These are phyloP conservation scores for Zoanthus gigantus DNA, from an alignment of 92 coral and sea anemone species.

Conservation along the genomic window DNA sequence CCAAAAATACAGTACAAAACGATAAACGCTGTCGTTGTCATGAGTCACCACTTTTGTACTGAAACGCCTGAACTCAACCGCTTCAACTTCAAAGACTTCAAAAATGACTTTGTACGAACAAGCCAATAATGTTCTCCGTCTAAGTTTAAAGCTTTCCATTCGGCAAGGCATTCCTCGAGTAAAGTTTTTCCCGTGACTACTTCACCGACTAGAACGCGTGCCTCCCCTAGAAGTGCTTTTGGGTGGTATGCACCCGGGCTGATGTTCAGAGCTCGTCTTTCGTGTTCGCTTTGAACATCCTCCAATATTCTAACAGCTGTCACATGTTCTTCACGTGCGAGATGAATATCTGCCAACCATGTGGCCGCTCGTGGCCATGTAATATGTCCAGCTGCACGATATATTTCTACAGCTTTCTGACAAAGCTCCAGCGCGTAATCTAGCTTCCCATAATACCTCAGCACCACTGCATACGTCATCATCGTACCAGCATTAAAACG, in stretches of 20 bases:
- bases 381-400: slow-evolving; percentile 76
- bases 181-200: slow-evolving; percentile 51
- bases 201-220: slow-evolving; percentile 58
- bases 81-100: not conserved
- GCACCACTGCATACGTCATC: slow-evolving; percentile 83
- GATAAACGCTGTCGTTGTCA: no score
- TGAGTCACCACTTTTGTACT: no score
- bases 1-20: no score
- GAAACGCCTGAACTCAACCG: not conserved
- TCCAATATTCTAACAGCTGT: slow-evolving; percentile 68
- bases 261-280: slow-evolving; percentile 47
- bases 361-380: slow-evolving; percentile 91
- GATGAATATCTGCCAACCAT: slow-evolving; percentile 75
- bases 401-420: slow-evolving; percentile 68
- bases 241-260: slow-evolving; percentile 88
- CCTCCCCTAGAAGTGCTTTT: slow-evolving; percentile 80
- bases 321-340: slow-evolving; percentile 58
- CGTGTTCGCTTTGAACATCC: slow-evolving; percentile 63
- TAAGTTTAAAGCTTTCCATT: slow-evolving; percentile 63
- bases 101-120: slow-evolving; percentile 54
- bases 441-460: slow-evolving; percentile 64
- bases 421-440: slow-evolving; percentile 72
- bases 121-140: slow-evolving; percentile 83
- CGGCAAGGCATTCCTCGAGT: slow-evolving; percentile 65
- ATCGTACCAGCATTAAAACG: slow-evolving; percentile 75